These are phyloP conservation scores for Polypedilum vanderplanki DNA, from an alignment of 1,140 invertebrate genomes.

Conservation along the genomic window DNA sequence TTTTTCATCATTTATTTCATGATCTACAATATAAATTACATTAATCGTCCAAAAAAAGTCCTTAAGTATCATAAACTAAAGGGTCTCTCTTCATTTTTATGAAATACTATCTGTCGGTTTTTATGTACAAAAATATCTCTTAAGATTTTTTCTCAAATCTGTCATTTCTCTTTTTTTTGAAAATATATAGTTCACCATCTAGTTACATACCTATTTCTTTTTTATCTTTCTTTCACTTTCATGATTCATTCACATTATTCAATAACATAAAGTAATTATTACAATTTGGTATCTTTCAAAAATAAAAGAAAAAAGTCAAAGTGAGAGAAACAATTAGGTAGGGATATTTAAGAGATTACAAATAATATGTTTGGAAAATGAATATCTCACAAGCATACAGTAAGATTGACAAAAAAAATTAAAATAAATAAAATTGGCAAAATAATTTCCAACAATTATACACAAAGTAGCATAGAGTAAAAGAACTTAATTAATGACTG, in stretches of 20 bases:
- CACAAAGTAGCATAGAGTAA: neutral
- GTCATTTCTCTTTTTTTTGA: neutral
- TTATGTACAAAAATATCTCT: constrained; percentile 14
- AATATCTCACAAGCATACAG: neutral
- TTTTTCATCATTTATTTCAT: constrained; percentile 13
- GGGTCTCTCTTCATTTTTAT: neutral
- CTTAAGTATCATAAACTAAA: constrained; percentile 16
- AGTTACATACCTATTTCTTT: neutral
- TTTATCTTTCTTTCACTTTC: neutral
- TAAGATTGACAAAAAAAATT: neutral
- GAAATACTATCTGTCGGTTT: neutral
- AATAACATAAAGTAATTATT: neutral
- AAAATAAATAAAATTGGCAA: neutral
- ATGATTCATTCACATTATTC: neutral
- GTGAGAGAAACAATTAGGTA: too few relatives aligned
- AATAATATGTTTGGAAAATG: neutral
- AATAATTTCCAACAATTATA: neutral
- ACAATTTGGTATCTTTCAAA: neutral
- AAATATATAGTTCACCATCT: neutral
- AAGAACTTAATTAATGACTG: constrained; percentile 13
- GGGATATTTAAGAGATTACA: too few relatives aligned
- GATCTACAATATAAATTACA: constrained; percentile 16
- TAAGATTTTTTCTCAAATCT: neutral
- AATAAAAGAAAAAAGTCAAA: too few relatives aligned
- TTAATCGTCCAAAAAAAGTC: neutral